These are phyloP conservation scores for Pseudochirops corinnae DNA, from an alignment of 2,797 vertebrate species.

Conservation along the genomic window DNA sequence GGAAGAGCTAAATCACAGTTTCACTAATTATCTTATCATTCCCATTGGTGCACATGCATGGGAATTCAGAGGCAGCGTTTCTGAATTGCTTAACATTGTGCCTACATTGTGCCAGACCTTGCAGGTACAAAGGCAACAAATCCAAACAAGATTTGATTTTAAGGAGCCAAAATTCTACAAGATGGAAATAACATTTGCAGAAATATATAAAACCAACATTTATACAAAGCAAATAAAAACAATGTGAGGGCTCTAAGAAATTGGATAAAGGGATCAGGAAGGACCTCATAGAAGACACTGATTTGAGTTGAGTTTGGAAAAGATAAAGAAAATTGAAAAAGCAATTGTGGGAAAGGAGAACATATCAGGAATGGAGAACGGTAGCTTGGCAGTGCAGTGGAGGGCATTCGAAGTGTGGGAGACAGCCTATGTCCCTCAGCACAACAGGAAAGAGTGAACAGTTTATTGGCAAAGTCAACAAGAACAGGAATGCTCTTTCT, in stretches of 20 bases:
- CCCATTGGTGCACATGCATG: neutral
- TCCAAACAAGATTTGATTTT: neutral
- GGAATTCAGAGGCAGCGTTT: neutral
- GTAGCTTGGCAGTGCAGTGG: neutral
- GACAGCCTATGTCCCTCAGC: neutral
- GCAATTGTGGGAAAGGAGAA: neutral
- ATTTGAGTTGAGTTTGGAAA: neutral
- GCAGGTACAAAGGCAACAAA: neutral
- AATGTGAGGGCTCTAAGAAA: neutral
- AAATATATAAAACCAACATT: neutral
- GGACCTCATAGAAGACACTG: neutral
- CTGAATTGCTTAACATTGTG: neutral
- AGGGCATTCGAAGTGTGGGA: neutral
- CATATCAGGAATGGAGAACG: neutral
- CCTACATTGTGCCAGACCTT: neutral
- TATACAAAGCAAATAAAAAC: neutral
- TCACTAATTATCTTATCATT: neutral
- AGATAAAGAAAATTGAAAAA: neutral
- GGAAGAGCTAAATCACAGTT: neutral
- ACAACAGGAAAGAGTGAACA: neutral
- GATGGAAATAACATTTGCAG: neutral
- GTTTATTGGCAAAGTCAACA: neutral
- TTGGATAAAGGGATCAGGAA: neutral
- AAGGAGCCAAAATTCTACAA: neutral
- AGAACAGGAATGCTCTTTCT: neutral